phyloP scores from a whole-genome alignment of 2,113 vertebrate genomes.

The Chloropsis hardwickii region DNA sequence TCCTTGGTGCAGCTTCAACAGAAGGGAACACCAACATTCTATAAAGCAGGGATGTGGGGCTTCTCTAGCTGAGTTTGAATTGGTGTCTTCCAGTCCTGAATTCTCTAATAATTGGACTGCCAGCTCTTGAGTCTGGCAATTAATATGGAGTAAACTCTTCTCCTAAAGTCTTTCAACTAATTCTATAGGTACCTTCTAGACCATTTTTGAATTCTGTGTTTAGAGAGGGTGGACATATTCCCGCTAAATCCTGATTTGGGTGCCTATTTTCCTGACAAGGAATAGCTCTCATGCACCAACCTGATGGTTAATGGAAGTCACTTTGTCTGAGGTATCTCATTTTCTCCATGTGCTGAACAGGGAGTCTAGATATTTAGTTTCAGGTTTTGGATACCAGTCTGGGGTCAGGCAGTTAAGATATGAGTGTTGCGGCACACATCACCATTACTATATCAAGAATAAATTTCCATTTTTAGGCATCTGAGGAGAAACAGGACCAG shows the following conservation, averaged over 20 bases:
- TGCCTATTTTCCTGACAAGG: neutral
- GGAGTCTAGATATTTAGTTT: neutral
- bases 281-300: neutral
- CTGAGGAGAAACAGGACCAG: neutral
- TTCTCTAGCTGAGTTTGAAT: neutral
- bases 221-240: neutral
- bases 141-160: neutral
- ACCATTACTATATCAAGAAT: neutral
- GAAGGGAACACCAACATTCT: neutral
- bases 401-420: neutral
- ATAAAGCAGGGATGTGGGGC: neutral
- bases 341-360: neutral
- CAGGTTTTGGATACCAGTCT: neutral
- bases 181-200: neutral
- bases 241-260: neutral
- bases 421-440: neutral
- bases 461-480: neutral
- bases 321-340: neutral
- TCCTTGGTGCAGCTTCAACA: neutral
- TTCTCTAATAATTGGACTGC: neutral
- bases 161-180: neutral
- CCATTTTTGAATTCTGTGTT: neutral
- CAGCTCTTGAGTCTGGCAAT: neutral
- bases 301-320: neutral
- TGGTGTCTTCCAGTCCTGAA: neutral